Percentiles rank a stretch among this genome's conserved stretches.
These are phyloP conservation scores for Scylla paramamosain DNA, from an alignment of 1,140 invertebrate genomes.

Conservation along the genomic window DNA sequence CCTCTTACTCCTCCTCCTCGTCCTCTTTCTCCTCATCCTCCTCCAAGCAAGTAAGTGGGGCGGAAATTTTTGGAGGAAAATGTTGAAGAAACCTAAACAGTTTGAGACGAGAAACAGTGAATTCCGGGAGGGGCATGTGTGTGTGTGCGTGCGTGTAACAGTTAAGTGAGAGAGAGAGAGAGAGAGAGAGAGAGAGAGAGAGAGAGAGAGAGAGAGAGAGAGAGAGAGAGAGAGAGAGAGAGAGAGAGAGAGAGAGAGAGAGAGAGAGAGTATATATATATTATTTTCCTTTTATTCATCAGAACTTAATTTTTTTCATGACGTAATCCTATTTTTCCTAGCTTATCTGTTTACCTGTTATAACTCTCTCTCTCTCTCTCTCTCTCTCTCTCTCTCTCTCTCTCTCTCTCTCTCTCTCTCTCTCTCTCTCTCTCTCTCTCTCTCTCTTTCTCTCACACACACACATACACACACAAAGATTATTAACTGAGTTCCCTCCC, in stretches of 20 bases:
- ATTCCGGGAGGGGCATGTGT: neutral
- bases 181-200: constrained; percentile 12
- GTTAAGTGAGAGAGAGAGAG: neutral
- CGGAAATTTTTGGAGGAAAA: neutral
- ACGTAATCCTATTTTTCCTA: too few species aligned
- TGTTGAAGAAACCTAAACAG: neutral
- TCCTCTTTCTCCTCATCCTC: too few species aligned
- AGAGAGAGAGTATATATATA: too few species aligned
- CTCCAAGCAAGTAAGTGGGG: neutral
- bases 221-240: constrained; percentile 12
- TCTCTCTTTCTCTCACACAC: neutral
- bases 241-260: constrained; percentile 1
- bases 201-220: constrained; percentile 12
- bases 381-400: neutral
- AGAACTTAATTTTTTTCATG: too few species aligned
- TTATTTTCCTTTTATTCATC: neutral
- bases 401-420: constrained; percentile 25
- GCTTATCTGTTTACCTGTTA: neutral
- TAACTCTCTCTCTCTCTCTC: neutral
- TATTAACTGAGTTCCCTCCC: neutral
- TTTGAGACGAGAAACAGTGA: neutral
- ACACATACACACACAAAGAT: neutral
- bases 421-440: constrained; percentile 19
- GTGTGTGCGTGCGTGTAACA: neutral
- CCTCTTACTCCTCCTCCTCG: neutral